Conservation (phyloP, 2,797 vertebrate species). For the Oophaga sylvatica region DNA sequence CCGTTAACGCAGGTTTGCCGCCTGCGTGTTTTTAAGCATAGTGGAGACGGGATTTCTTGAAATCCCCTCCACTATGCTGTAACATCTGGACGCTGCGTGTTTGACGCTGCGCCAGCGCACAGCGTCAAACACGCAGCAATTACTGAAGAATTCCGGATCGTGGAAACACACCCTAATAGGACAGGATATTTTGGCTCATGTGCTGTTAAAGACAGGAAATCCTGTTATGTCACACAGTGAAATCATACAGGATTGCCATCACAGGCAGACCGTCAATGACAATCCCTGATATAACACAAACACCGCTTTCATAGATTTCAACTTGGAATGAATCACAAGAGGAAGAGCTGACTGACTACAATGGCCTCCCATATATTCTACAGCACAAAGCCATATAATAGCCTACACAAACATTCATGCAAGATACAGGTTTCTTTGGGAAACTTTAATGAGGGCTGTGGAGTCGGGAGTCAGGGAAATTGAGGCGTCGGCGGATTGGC, state of each 20-base stretch:
- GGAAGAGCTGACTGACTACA: background rate
- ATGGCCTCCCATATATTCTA: background rate
- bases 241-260: background rate
- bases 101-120: too few species aligned
- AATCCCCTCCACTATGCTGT: too few species aligned
- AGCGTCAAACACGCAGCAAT: too few species aligned
- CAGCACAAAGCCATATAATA: background rate
- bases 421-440: background rate
- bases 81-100: too few species aligned
- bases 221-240: constrained; percentile 15
- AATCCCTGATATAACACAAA: background rate
- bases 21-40: too few species aligned
- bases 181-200: background rate
- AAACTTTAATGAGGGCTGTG: background rate
- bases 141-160: too few species aligned
- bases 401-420: background rate
- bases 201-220: background rate
- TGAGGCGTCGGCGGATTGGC: too few species aligned
- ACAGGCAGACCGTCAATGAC: background rate
- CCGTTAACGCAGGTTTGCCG: too few species aligned
- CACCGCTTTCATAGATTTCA: background rate
- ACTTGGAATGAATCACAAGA: background rate
- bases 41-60: too few species aligned
- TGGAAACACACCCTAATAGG: too few species aligned
- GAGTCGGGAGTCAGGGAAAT: too few species aligned